phyloP scores from a whole-genome alignment of 2,888 invertebrate species.

The Steromphala cineraria region DNA sequence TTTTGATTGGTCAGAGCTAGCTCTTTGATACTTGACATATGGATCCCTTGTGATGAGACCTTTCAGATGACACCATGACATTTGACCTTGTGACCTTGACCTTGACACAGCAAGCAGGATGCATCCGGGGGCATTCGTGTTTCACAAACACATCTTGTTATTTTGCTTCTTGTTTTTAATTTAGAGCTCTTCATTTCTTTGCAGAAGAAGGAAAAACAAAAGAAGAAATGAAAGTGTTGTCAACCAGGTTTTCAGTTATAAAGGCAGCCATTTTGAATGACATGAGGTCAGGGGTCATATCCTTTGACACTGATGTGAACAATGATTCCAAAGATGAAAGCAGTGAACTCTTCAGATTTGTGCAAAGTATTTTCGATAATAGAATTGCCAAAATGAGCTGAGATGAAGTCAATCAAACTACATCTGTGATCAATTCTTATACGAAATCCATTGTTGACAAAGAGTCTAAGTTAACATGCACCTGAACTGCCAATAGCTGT shows the following conservation, averaged over 20 bases:
- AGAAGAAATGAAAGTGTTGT: slow-evolving; percentile 22
- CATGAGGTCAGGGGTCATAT: slow-evolving; percentile 36
- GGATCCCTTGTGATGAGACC: too few species aligned
- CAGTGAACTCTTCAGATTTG: slow-evolving; percentile 41
- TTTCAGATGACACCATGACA: too few species aligned
- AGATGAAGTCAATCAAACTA: not conserved
- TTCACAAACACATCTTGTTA: too few species aligned
- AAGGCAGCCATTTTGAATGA: slow-evolving; percentile 29
- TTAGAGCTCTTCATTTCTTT: not conserved
- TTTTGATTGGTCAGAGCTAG: too few species aligned
- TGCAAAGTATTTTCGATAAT: slow-evolving; percentile 32
- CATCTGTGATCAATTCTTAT: too few species aligned
- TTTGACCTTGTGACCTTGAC: too few species aligned
- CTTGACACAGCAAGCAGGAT: too few species aligned
- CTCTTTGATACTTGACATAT: too few species aligned
- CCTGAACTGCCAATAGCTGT: too few species aligned
- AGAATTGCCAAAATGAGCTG: not conserved
- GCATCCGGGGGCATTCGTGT: too few species aligned
- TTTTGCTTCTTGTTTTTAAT: not conserved
- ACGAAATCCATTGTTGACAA: too few species aligned
- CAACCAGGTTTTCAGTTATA: slow-evolving; percentile 17
- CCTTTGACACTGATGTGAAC: slow-evolving; percentile 32
- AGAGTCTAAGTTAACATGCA: too few species aligned
- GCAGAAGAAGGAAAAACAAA: not conserved
- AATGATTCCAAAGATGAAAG: slow-evolving; percentile 45